A percentile compares a stretch with the other conserved stretches of the same genome.
phyloP scores from a whole-genome alignment of 2,113 vertebrate genomes.

The Alaudala cheleensis region DNA sequence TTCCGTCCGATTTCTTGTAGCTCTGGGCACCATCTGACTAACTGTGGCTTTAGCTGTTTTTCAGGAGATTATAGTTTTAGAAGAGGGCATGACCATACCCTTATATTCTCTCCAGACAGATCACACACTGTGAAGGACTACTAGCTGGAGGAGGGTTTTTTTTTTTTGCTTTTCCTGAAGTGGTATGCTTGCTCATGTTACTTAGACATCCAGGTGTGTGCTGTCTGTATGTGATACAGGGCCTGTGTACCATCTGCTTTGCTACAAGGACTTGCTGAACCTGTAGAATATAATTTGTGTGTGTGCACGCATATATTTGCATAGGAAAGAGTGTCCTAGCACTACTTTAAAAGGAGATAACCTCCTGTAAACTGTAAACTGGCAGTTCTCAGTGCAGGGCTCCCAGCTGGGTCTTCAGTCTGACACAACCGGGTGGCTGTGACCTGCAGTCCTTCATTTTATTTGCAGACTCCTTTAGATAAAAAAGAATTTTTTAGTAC shows the following conservation, averaged over 20 bases:
- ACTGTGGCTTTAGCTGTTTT: not conserved
- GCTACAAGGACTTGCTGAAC: not conserved
- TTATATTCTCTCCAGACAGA: not conserved
- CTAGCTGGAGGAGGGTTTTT: not conserved
- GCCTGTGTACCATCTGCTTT: not conserved
- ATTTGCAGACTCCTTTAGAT: not conserved
- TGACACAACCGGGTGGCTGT: fast-evolving
- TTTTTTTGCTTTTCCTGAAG: not conserved
- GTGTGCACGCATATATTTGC: not conserved
- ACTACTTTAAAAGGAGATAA: not conserved
- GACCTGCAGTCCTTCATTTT: not conserved
- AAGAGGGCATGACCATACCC: not conserved
- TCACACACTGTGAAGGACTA: not conserved
- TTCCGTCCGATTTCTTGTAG: not conserved
- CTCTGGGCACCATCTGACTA: not conserved
- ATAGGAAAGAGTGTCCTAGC: not conserved
- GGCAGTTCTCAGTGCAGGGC: not conserved
- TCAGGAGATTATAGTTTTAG: not conserved
- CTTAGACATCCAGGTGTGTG: not conserved
- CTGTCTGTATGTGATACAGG: not conserved
- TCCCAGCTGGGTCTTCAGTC: not conserved
- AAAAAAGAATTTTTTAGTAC: not conserved
- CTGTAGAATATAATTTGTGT: not conserved
- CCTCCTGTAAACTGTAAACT: not conserved
- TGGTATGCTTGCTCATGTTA: fast-evolving